phyloP scores from a whole-genome alignment of 2,113 vertebrate genomes.

The Callaeas wilsoni region DNA sequence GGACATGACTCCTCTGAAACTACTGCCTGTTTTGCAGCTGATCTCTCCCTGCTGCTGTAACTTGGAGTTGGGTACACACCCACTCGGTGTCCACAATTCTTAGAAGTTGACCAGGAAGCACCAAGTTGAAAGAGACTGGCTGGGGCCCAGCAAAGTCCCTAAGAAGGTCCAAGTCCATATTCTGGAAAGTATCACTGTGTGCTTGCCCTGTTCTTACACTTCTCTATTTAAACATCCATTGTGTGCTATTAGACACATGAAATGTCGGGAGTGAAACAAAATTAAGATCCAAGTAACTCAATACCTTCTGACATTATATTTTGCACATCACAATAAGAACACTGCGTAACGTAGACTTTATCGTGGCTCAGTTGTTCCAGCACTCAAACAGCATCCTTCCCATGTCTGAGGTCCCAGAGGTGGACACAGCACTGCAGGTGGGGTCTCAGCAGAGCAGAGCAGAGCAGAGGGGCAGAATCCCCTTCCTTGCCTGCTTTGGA shows the following conservation, averaged over 20 bases:
- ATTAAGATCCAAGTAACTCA: background rate
- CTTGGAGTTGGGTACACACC: background rate
- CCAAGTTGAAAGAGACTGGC: accelerated
- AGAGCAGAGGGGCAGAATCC: background rate
- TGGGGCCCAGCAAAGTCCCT: accelerated
- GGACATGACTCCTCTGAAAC: background rate
- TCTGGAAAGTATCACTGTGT: background rate
- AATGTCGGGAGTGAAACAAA: background rate
- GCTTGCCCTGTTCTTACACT: background rate
- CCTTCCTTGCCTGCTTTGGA: background rate
- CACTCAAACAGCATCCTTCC: background rate
- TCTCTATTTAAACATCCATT: background rate
- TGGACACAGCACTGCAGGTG: background rate
- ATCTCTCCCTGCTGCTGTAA: background rate
- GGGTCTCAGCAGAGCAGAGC: background rate
- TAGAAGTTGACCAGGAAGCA: background rate
- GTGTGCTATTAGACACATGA: background rate
- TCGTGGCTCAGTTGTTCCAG: accelerated
- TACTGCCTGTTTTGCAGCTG: background rate
- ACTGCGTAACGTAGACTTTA: accelerated
- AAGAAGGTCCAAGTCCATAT: background rate
- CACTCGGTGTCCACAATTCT: background rate
- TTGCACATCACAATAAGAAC: background rate
- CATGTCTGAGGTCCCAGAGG: background rate
- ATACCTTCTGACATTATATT: background rate